Evolutionary conservation across 1,140 invertebrate genomes (phyloP), one percentile per base, ranked within the genome.

Genomic region (Drosophila orena): DNA sequence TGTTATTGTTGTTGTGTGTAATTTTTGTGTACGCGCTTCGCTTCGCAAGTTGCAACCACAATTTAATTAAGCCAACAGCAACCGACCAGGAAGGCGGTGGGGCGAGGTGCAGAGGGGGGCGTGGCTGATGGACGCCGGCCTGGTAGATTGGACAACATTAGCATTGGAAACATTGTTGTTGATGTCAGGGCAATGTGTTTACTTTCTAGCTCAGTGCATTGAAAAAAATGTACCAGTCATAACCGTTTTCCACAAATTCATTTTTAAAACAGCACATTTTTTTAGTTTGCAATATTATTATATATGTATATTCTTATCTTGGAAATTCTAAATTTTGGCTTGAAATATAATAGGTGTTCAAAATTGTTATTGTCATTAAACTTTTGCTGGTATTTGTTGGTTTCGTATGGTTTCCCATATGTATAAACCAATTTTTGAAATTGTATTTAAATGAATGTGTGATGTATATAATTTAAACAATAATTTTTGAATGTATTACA

Each of bases 41-140:
- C 81, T 89, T 70, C 88, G 80, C 84, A 89, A 83, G 71, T 78
- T 79, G 80, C 77, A 89, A 79, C 84, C 84, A 66, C 84, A 89
- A 89, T 89, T 89, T 89, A 89, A 89, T 89, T 89, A 89, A 89
- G 84, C 84, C 84, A 89, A 89, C 83, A 88, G 71, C 77, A 78
- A 77, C 69, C 64, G 64, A 60, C 57, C 71, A 80, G 68, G 57
- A 49, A 54, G 43, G 7, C 15, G n/a, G 38, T 17, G 42, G 49
- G 20, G 30, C 15, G 24, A 4, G 22, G 4, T 20, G 60, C 3
- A n/a, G 7, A 17, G 15, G 20, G 24, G 15, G 27, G 35, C 22
- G 43, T 50, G 38, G 24, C 58, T 30, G 46, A 17, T 62, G 64
- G 44, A 22, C 34, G 46, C 38, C 11, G 53, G 27, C 35, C 47